Evolutionary conservation across 92 coral and sea anemone genomes (phyloP).

Genomic region (Epizoanthus rinbou): DNA sequence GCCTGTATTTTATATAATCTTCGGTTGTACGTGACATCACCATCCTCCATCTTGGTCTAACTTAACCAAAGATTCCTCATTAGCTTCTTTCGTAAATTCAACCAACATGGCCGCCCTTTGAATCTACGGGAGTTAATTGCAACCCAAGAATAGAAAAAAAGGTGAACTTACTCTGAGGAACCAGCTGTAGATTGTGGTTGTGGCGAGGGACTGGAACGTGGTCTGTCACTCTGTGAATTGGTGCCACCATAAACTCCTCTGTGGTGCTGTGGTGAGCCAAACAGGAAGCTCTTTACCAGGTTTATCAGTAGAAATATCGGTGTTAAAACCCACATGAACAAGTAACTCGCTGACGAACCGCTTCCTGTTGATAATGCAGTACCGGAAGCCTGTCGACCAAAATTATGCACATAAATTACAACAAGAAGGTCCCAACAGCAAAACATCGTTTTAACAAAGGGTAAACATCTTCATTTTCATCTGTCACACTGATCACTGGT

Average conservation of each 20-base stretch:
- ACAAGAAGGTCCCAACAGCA: background rate
- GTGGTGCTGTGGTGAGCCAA: conserved; percentile 81
- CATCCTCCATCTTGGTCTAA: background rate
- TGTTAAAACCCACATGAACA: conserved; percentile 74
- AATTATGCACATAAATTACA: background rate
- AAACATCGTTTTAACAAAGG: too few relatives aligned
- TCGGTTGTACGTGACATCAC: background rate
- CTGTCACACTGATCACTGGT: background rate
- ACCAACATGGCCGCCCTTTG: background rate
- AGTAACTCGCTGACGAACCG: conserved; percentile 60
- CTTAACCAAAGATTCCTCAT: too few relatives aligned
- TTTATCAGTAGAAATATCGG: conserved; percentile 79
- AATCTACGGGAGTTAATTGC: background rate
- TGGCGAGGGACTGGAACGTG: conserved; percentile 5
- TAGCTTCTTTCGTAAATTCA: too few relatives aligned
- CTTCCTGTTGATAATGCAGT: conserved; percentile 47
- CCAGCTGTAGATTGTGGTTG: conserved; percentile 33
- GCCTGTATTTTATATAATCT: too few relatives aligned
- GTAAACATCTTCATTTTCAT: background rate
- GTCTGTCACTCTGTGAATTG: background rate
- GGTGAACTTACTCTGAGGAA: conserved; percentile 22
- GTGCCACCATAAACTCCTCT: conserved; percentile 70
- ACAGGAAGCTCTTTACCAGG: conserved; percentile 76
- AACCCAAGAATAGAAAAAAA: background rate
- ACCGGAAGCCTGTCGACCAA: conserved; percentile 21